A percentile compares a stretch with the other conserved stretches of the same genome.
phyloP scores from a whole-genome alignment of 2,113 vertebrate genomes.

The human region DNA sequence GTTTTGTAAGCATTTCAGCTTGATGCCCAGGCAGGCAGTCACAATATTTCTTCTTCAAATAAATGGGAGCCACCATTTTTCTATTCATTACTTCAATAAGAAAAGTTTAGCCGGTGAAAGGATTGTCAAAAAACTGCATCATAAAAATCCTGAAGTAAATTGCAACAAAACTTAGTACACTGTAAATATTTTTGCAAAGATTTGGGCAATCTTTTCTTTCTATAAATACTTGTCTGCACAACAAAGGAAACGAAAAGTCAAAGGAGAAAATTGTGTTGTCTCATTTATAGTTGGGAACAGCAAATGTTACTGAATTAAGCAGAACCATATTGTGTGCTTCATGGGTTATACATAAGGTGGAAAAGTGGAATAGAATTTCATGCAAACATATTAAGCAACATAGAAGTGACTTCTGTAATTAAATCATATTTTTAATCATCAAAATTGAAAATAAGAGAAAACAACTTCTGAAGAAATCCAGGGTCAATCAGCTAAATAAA shows the following conservation, averaged over 20 bases:
- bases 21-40: slow-evolving; percentile 67
- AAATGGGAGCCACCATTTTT: slow-evolving; percentile 56
- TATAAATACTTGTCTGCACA: slow-evolving; percentile 30
- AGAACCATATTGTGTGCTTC: not conserved
- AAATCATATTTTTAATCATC: slow-evolving; percentile 78
- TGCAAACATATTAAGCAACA: slow-evolving; percentile 67
- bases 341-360: not conserved
- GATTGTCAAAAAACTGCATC: slow-evolving; percentile 46
- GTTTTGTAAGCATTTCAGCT: slow-evolving; percentile 75
- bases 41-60: slow-evolving; percentile 72
- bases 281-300: not conserved
- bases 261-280: not conserved
- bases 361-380: slow-evolving; percentile 42
- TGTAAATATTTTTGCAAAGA: slow-evolving; percentile 66
- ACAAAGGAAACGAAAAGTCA: slow-evolving; percentile 26
- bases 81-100: slow-evolving; percentile 65
- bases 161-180: not conserved
- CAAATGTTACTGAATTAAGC: slow-evolving; percentile 20
- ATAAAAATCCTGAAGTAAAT: slow-evolving; percentile 37
- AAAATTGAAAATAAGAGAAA: slow-evolving; percentile 80
- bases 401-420: slow-evolving; percentile 72
- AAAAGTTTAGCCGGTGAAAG: slow-evolving; percentile 50
- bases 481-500: slow-evolving; percentile 82
- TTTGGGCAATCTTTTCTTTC: slow-evolving; percentile 29
- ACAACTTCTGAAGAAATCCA: slow-evolving; percentile 77